Evolutionary conservation across 1,140 invertebrate species (phyloP).

Genomic region (Macrotrachela quadricornifera): DNA sequence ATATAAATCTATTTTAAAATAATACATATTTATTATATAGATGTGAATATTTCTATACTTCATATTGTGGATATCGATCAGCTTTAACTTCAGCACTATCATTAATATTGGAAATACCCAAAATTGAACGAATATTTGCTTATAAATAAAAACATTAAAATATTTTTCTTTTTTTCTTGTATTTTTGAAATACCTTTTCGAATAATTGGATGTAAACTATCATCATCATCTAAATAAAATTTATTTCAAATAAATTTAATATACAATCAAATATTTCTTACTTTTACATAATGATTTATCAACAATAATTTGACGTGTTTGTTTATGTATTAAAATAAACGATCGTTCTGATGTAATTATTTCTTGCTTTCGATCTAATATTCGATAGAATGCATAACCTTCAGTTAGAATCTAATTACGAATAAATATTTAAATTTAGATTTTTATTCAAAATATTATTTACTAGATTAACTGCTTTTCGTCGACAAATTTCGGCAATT

Average conservation of each 20-base stretch:
- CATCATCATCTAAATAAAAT: neutral
- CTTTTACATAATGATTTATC: neutral
- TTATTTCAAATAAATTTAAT: neutral
- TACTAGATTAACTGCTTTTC: conserved; percentile 24
- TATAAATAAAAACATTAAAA: too few relatives aligned
- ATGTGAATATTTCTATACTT: conserved; percentile 13
- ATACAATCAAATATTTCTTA: neutral
- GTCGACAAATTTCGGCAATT: conserved; percentile 23
- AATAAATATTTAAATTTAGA: neutral
- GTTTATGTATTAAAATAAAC: conserved; percentile 18
- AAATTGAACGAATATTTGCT: conserved; percentile 14
- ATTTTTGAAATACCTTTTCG: neutral
- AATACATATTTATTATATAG: neutral
- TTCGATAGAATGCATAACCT: conserved; percentile 22
- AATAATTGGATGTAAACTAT: neutral
- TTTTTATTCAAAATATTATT: conserved; percentile 1
- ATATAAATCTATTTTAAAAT: conserved; percentile 15
- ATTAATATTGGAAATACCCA: conserved; percentile 14
- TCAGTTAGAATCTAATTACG: conserved; percentile 21
- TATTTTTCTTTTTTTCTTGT: neutral
- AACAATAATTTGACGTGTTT: conserved; percentile 9
- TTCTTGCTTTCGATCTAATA: conserved; percentile 12
- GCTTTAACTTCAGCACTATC: conserved; percentile 17
- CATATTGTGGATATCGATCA: conserved; percentile 19
- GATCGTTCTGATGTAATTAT: conserved; percentile 15